These are phyloP conservation scores for Pelusios castaneus DNA, from an alignment of 2,113 vertebrate genomes.

Conservation along the genomic window DNA sequence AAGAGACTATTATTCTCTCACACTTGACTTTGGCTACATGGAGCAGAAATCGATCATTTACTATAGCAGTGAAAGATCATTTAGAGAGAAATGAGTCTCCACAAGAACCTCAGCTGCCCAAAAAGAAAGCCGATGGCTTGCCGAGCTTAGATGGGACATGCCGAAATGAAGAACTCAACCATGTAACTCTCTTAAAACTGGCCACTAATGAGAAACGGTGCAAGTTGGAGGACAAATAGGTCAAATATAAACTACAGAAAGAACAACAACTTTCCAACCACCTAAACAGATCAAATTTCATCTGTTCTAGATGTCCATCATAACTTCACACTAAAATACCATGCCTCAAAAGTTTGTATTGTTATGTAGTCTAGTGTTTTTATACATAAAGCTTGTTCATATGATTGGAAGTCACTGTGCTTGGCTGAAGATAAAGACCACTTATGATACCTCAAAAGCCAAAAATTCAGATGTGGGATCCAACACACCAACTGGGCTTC, in stretches of 20 bases:
- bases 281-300: neutral
- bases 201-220: neutral
- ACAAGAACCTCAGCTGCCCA: neutral
- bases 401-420: neutral
- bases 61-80: slow-evolving; percentile 37
- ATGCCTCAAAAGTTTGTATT: neutral
- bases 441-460: neutral
- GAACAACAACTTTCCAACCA: neutral
- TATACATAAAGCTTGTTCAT: too few species aligned
- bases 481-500: neutral
- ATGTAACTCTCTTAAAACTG: neutral
- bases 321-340: neutral
- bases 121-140: slow-evolving; percentile 14
- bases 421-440: too few species aligned
- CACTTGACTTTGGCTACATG: slow-evolving; percentile 73
- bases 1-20: slow-evolving; percentile 66
- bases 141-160: neutral
- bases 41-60: slow-evolving; percentile 72
- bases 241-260: neutral
- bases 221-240: neutral
- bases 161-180: neutral
- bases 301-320: neutral
- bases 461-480: neutral
- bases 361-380: too few species aligned
- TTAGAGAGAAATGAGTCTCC: slow-evolving; percentile 51